Percentiles rank a stretch among this genome's conserved stretches.
Evolutionary conservation across 2,113 vertebrate genomes (phyloP).

Genomic region (Cochlearius cochlearius): DNA sequence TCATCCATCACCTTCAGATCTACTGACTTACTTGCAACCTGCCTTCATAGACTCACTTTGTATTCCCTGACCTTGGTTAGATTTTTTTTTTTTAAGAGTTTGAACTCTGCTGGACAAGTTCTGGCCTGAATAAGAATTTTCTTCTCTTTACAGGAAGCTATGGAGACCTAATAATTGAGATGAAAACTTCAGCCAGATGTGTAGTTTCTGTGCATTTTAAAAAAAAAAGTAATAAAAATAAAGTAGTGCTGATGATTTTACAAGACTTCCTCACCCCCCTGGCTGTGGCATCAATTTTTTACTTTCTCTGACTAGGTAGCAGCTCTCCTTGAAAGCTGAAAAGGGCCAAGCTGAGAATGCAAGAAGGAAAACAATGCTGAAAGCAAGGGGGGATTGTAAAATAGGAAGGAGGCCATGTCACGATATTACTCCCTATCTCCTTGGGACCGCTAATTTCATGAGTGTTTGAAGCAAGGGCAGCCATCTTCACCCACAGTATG

Average conservation of each 20-base stretch:
- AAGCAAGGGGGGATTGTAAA: neutral
- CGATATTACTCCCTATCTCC: neutral
- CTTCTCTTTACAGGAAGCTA: neutral
- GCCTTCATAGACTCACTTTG: conserved; percentile 25
- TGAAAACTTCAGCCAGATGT: neutral
- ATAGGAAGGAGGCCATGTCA: neutral
- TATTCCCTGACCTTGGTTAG: conserved; percentile 52
- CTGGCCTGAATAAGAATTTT: conserved; percentile 33
- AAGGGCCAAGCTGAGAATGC: neutral
- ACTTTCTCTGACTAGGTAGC: neutral
- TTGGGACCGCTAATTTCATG: neutral
- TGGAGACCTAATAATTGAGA: neutral
- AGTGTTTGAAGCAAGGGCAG: neutral
- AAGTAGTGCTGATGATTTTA: neutral
- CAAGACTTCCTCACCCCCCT: neutral
- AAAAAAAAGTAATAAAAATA: neutral
- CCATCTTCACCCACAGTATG: neutral
- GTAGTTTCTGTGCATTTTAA: neutral
- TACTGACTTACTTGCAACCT: conserved; percentile 51
- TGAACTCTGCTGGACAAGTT: conserved; percentile 9
- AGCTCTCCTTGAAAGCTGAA: neutral
- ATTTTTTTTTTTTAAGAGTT: neutral
- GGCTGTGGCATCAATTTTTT: neutral
- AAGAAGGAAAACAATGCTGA: neutral
- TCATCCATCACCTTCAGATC: conserved; percentile 70